These are phyloP conservation scores for Stichodactyla helianthus DNA, from an alignment of 64 coral and sea anemone genomes.

Conservation along the genomic window DNA sequence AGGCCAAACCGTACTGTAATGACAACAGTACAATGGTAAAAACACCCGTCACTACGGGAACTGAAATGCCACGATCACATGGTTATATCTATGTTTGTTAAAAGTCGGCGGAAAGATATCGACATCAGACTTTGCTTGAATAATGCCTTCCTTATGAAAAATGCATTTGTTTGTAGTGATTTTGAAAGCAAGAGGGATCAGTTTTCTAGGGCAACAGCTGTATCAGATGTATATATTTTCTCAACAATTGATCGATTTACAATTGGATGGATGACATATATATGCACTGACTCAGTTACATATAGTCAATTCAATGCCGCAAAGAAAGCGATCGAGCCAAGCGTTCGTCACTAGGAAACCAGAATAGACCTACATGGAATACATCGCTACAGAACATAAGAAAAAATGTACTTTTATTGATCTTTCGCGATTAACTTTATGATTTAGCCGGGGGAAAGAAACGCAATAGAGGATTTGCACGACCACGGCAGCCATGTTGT, in stretches of 20 bases:
- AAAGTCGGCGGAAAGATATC: background rate
- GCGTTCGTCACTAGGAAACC: background rate
- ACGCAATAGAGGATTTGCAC: background rate
- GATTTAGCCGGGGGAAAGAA: background rate
- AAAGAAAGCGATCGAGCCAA: background rate
- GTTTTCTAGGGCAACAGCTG: background rate
- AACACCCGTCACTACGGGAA: background rate
- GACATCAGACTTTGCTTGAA: background rate
- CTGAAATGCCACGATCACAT: background rate
- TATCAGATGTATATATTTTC: background rate
- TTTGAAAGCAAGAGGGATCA: constrained; percentile 7
- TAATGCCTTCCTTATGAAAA: background rate
- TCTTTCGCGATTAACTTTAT: background rate
- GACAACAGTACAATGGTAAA: background rate
- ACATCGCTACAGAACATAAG: background rate
- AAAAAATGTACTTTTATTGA: background rate
- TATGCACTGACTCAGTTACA: no score
- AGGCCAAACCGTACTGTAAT: background rate
- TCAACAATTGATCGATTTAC: background rate
- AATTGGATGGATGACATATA: no score
- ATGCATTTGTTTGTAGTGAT: background rate
- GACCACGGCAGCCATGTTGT: no score
- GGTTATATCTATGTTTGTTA: background rate
- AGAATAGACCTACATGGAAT: background rate
- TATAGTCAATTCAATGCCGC: no score